phyloP scores from a whole-genome alignment of 2,797 vertebrate genomes.

The Cichlasoma orientale region DNA sequence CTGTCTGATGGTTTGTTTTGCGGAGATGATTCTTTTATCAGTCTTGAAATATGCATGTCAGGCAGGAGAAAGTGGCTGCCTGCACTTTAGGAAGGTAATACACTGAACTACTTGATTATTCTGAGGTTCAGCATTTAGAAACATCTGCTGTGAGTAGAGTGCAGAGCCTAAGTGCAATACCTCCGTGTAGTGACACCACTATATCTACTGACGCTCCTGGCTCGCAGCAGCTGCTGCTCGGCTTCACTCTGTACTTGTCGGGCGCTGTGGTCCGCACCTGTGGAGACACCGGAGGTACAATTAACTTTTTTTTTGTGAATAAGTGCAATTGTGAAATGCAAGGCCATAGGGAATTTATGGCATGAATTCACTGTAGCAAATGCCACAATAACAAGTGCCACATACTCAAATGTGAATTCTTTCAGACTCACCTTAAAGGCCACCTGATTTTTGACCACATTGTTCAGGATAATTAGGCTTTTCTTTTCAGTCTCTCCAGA shows the following conservation, averaged over 20 bases:
- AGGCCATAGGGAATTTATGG: neutral
- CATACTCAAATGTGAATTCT: neutral
- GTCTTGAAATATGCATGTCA: conserved; percentile 71
- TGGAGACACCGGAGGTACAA: neutral
- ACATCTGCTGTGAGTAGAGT: conserved; percentile 21
- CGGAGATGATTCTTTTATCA: conserved; percentile 66
- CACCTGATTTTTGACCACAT: conserved; percentile 93
- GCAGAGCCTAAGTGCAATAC: conserved; percentile 68
- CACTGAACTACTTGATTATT: conserved; percentile 48
- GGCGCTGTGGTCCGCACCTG: conserved; percentile 98
- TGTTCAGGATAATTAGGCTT: conserved; percentile 92
- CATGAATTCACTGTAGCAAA: neutral
- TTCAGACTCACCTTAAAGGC: conserved; percentile 91
- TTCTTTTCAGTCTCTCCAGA: conserved; percentile 92
- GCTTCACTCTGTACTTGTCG: conserved; percentile 96
- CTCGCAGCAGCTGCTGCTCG: conserved; percentile 94
- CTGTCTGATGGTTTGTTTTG: conserved; percentile 51
- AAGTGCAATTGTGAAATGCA: neutral
- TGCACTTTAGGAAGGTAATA: conserved; percentile 60
- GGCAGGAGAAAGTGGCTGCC: conserved; percentile 44
- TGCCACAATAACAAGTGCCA: neutral
- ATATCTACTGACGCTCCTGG: conserved; percentile 91
- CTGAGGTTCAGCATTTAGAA: conserved; percentile 38
- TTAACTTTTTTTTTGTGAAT: neutral
- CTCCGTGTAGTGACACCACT: conserved; percentile 91